These are phyloP conservation scores for Drosophila neonasuta DNA, from an alignment of 2,888 invertebrate species.

Conservation along the genomic window DNA sequence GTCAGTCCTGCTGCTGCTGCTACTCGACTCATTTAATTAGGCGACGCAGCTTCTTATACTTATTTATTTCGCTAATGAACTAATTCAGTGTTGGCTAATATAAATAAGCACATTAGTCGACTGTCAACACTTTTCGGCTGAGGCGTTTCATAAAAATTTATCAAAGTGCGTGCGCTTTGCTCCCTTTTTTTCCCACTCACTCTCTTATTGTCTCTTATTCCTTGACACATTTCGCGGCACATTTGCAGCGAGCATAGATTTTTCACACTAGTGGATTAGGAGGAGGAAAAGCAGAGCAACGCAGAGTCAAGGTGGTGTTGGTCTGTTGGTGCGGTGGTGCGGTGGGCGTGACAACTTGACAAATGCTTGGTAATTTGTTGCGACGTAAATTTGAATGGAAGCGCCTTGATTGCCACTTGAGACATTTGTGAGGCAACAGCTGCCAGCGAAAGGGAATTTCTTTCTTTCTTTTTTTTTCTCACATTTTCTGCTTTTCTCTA, in stretches of 20 bases:
- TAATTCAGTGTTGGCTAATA: slow-evolving; percentile 41
- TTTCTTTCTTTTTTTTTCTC: slow-evolving; percentile 11
- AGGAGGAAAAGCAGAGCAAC: slow-evolving; percentile 15
- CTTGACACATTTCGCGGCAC: slow-evolving; percentile 68
- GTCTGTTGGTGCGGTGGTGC: background rate
- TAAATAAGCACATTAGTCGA: slow-evolving; percentile 55
- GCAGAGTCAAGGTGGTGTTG: background rate
- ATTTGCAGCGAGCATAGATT: slow-evolving; percentile 72
- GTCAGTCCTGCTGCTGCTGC: background rate
- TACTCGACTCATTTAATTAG: slow-evolving; percentile 33
- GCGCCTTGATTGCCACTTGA: slow-evolving; percentile 81
- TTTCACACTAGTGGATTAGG: slow-evolving; percentile 71
- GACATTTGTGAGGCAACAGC: slow-evolving; percentile 79
- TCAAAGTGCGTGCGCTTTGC: slow-evolving; percentile 48
- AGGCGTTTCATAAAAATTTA: slow-evolving; percentile 52
- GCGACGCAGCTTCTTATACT: background rate
- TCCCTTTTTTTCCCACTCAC: background rate
- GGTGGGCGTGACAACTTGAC: slow-evolving; percentile 71
- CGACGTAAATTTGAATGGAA: slow-evolving; percentile 80
- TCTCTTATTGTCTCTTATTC: slow-evolving; percentile 10
- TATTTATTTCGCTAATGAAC: slow-evolving; percentile 47
- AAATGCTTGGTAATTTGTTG: slow-evolving; percentile 81
- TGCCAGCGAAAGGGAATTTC: slow-evolving; percentile 67
- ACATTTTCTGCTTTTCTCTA: slow-evolving; percentile 3
- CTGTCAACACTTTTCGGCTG: slow-evolving; percentile 64